Evolutionary conservation across 1,140 invertebrate species (phyloP).

Genomic region (Orchestia grillus): DNA sequence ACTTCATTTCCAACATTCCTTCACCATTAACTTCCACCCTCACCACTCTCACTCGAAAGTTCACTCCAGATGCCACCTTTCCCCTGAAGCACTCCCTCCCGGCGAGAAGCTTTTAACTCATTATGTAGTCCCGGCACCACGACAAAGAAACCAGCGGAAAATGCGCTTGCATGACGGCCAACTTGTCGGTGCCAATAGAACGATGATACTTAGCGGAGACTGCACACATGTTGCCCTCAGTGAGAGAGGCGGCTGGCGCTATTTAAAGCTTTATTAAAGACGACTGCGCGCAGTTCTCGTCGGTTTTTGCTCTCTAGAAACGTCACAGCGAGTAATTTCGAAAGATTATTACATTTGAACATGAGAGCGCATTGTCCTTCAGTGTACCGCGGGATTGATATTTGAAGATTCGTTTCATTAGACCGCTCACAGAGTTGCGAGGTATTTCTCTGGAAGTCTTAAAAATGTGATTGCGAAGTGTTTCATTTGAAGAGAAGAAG

Average conservation of each 20-base stretch:
- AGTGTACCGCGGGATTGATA: not conserved
- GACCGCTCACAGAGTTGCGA: not conserved
- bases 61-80: not conserved
- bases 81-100: not conserved
- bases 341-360: not conserved
- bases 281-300: not conserved
- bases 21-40: not conserved
- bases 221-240: not conserved
- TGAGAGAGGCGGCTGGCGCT: not conserved
- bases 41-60: not conserved
- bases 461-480: too few relatives aligned
- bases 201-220: constrained; percentile 20
- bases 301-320: not conserved
- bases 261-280: constrained; percentile 3
- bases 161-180: not conserved
- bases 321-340: not conserved
- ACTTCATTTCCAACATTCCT: not conserved
- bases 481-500: too few relatives aligned
- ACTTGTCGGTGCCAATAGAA: constrained; percentile 43
- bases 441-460: not conserved
- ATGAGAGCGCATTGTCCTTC: not conserved
- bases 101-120: constrained; percentile 39
- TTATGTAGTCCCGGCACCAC: constrained; percentile 34
- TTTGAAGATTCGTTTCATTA: not conserved
- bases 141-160: constrained; percentile 39